A percentile compares a stretch with the other conserved stretches of the same genome.
Evolutionary conservation across 2,888 invertebrate genomes (phyloP).

Genomic region (Esperia sulphurella): DNA sequence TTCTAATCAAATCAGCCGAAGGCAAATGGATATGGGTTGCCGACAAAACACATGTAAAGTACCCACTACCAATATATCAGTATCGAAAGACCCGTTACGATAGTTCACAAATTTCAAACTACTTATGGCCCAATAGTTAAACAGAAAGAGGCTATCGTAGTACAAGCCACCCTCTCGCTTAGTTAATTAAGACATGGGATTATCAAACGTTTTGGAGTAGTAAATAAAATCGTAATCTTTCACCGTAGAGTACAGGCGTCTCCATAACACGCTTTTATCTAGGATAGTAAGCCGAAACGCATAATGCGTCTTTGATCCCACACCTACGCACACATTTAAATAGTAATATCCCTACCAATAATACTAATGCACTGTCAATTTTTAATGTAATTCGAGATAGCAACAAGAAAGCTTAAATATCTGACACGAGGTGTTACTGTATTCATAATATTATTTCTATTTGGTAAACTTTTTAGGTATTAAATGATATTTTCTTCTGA

Average conservation of each 20-base stretch:
- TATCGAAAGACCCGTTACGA: slow-evolving; percentile 11
- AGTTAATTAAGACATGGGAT: slow-evolving; percentile 78
- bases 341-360: slow-evolving; percentile 55
- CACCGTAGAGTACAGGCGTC: slow-evolving; percentile 67
- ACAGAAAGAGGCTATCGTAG: slow-evolving; percentile 2
- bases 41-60: slow-evolving; percentile 69
- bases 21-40: slow-evolving; percentile 69
- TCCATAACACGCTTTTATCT: slow-evolving; percentile 70
- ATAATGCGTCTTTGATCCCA: slow-evolving; percentile 71
- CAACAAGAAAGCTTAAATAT: slow-evolving; percentile 41
- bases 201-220: slow-evolving; percentile 75
- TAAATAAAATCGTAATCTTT: slow-evolving; percentile 77
- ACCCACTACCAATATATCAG: slow-evolving; percentile 50
- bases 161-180: slow-evolving; percentile 54
- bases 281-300: slow-evolving; percentile 59
- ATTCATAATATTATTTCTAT: slow-evolving; percentile 9
- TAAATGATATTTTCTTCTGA: slow-evolving; percentile 19
- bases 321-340: slow-evolving; percentile 65
- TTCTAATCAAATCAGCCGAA: slow-evolving; percentile 59
- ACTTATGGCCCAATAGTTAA: neutral
- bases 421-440: slow-evolving; percentile 17
- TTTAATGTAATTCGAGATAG: slow-evolving; percentile 64
- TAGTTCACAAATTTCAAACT: neutral
- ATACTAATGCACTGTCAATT: slow-evolving; percentile 76
- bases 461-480: neutral